These are phyloP conservation scores for Zootoca vivipara DNA, from an alignment of 2,113 vertebrate genomes.

Conservation along the genomic window DNA sequence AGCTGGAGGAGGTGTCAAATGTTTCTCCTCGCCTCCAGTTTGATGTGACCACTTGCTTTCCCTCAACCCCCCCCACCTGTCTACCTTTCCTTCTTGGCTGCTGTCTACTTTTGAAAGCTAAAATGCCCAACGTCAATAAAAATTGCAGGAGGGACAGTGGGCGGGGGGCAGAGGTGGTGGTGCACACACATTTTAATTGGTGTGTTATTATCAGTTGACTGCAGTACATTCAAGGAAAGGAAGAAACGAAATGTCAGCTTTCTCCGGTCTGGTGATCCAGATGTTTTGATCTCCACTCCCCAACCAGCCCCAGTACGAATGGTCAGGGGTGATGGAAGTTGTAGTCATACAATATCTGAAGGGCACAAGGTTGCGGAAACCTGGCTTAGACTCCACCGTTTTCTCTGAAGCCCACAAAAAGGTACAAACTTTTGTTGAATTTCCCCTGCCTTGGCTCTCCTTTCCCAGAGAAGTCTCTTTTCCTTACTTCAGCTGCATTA, in stretches of 20 bases:
- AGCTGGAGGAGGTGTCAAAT: conserved; percentile 78
- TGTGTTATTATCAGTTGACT: conserved; percentile 70
- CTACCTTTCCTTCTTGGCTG: conserved; percentile 59
- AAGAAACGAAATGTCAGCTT: conserved; percentile 56
- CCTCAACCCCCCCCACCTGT: conserved; percentile 52
- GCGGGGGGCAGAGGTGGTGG: too few relatives aligned
- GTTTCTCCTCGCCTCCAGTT: conserved; percentile 65
- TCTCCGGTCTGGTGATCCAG: too few relatives aligned
- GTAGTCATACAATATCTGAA: not conserved
- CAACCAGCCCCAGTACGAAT: not conserved
- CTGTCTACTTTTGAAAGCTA: conserved; percentile 62
- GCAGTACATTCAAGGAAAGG: conserved; percentile 63
- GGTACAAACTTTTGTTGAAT: conserved; percentile 55
- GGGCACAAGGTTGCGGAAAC: not conserved
- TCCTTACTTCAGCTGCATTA: not conserved
- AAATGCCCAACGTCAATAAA: conserved; percentile 63
- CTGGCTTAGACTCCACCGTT: conserved; percentile 42
- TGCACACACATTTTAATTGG: conserved; percentile 69
- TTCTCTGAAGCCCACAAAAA: conserved; percentile 56
- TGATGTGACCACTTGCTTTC: conserved; percentile 73
- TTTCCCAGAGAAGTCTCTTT: conserved; percentile 41
- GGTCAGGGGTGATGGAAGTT: not conserved
- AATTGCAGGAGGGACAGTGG: conserved; percentile 45
- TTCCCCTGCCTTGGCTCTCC: conserved; percentile 15
- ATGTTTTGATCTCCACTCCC: not conserved